phyloP scores from a whole-genome alignment of 2,797 vertebrate genomes.

The Mareca penelope region DNA sequence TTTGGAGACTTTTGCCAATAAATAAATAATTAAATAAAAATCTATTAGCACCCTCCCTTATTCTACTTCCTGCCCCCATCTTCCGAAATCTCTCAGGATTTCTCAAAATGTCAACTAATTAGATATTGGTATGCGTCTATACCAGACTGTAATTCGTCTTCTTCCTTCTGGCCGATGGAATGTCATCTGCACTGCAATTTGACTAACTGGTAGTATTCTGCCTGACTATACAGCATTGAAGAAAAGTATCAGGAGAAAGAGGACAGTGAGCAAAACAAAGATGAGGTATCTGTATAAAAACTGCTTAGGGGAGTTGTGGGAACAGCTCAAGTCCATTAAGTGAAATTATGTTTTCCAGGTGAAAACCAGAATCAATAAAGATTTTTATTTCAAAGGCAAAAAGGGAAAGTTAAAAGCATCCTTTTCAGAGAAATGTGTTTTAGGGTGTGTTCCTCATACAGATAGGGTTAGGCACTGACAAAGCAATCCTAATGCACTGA shows the following conservation, averaged over 20 bases:
- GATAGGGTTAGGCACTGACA: neutral
- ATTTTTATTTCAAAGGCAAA: neutral
- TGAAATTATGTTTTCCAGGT: neutral
- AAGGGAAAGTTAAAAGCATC: neutral
- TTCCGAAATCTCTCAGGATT: neutral
- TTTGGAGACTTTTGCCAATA: neutral
- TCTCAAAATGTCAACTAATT: conserved; percentile 18
- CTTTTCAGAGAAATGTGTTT: neutral
- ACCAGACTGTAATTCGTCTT: conserved; percentile 12
- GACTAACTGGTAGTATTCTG: conserved; percentile 3
- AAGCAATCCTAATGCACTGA: neutral
- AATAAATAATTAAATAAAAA: neutral
- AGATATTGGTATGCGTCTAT: neutral
- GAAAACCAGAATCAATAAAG: neutral
- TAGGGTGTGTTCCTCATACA: neutral
- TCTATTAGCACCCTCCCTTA: neutral
- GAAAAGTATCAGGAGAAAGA: neutral
- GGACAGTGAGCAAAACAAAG: neutral
- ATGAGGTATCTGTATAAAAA: neutral
- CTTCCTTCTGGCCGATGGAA: conserved; percentile 22
- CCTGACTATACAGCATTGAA: neutral
- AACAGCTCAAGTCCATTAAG: neutral
- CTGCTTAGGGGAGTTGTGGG: neutral
- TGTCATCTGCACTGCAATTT: neutral
- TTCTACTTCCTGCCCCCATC: neutral